Base-by-base conservation (phyloP, 2,113 vertebrate species). In the Lipophrys pholis region DNA sequence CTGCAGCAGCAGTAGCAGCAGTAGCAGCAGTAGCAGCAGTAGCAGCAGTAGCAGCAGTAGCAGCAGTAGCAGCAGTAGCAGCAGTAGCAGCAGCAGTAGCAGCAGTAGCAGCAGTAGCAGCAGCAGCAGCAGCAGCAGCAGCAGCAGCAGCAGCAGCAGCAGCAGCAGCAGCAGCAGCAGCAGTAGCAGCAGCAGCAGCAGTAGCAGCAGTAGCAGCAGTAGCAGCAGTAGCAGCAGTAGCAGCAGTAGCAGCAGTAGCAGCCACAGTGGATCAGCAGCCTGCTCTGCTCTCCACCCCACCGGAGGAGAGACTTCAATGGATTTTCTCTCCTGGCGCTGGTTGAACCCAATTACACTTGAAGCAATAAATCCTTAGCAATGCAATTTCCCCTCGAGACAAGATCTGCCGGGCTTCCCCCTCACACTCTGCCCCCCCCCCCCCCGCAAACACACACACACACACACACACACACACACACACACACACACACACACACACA, bases 331-430 rank as follows among this genome's bases (percentile, higher is more conserved):
- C 73, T 73, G 86, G 85, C 17, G 75, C 80, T 83, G 87, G 90
- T 91, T 93, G 91, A 93, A 92, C 91, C 89, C 91, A 92, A 93
- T 94, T 94, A 93, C 89, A 91, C 88, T 88, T 81, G 74, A 88
- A 91, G 90, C 93, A 90, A 93, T 94, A 93, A 93, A 94, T 94
- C 91, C 90, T 91, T 82, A 88, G 87, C 83, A 82, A 88, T 90
- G 87, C 90, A 90, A 90, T 92, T 92, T 92, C 86, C 90, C 89
- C 76, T 85, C 78, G 14, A 89, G 86, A 91, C 84, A 84, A 87
- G 88, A 90, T 87, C 78, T 87, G 69, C 67, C 0, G 84, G 84
- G 79, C 78, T 71, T 73, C 77, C 69, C 81, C 69, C 58, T 4
- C n/a, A 0, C 72, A 65, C 66, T 8, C 57, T 36, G 4, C 59